Conservation (phyloP, 2,113 vertebrate genomes). For the Natator depressus region DNA sequence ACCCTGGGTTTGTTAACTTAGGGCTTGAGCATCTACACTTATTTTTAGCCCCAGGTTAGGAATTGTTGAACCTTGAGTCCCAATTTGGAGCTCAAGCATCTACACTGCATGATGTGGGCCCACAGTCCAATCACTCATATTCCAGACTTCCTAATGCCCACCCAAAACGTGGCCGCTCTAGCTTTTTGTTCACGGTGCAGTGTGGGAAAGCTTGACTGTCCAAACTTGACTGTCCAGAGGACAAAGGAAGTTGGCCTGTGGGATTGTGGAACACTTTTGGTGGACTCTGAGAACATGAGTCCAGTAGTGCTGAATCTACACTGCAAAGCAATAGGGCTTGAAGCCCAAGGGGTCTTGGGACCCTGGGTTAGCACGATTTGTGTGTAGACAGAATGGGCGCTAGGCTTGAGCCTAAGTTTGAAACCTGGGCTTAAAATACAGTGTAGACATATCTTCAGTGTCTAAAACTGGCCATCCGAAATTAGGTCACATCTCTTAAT, state of each 20-base stretch:
- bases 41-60: not conserved
- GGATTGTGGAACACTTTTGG: not conserved
- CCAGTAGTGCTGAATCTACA: not conserved
- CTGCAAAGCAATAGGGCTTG: not conserved
- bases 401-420: not conserved
- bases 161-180: not conserved
- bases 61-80: not conserved
- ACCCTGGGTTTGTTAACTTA: not conserved
- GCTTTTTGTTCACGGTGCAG: not conserved
- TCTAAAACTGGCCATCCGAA: not conserved
- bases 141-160: not conserved
- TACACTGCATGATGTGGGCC: not conserved
- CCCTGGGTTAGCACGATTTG: no score
- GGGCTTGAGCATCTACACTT: not conserved
- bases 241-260: not conserved
- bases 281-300: not conserved
- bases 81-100: not conserved
- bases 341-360: no score
- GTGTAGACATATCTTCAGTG: not conserved
- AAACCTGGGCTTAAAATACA: not conserved
- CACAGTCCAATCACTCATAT: not conserved
- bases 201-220: not conserved
- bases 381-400: not conserved
- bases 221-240: not conserved
- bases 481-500: not conserved